Evolutionary conservation across 2,888 invertebrate genomes (phyloP).

Genomic region (Busseola fusca): DNA sequence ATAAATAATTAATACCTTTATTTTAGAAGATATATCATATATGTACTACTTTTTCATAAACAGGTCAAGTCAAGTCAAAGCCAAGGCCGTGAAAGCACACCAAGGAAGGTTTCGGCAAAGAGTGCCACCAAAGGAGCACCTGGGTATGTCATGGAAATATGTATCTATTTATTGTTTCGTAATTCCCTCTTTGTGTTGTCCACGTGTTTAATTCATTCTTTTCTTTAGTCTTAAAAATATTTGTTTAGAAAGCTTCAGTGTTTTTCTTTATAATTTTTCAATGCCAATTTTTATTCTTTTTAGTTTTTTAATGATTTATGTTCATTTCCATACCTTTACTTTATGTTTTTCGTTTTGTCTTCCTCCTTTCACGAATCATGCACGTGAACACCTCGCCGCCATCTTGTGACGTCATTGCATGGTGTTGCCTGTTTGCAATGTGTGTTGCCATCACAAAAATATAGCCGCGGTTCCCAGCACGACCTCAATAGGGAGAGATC

Average conservation of each 20-base stretch:
- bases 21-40: no score
- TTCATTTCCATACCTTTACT: constrained; percentile 63
- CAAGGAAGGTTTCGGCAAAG: constrained; percentile 91
- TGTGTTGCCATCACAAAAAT: constrained; percentile 67
- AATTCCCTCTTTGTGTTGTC: constrained; percentile 9
- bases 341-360: constrained; percentile 67
- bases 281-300: neutral
- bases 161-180: neutral
- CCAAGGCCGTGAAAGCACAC: constrained; percentile 85
- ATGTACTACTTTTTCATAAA: constrained; percentile 70
- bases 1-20: no score
- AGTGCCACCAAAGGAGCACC: constrained; percentile 86
- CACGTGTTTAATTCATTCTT: neutral
- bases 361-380: constrained; percentile 68
- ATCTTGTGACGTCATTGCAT: constrained; percentile 86
- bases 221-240: constrained; percentile 5
- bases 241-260: constrained; percentile 27
- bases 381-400: constrained; percentile 73
- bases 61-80: constrained; percentile 87
- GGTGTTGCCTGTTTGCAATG: constrained; percentile 72
- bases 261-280: constrained; percentile 9
- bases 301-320: constrained; percentile 54
- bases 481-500: constrained; percentile 91
- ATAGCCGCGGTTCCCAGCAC: constrained; percentile 93
- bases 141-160: constrained; percentile 79